A percentile compares a stretch with the other conserved stretches of the same genome.
Conservation (phyloP, 2,797 vertebrate genomes). For the Saxicola maurus region DNA sequence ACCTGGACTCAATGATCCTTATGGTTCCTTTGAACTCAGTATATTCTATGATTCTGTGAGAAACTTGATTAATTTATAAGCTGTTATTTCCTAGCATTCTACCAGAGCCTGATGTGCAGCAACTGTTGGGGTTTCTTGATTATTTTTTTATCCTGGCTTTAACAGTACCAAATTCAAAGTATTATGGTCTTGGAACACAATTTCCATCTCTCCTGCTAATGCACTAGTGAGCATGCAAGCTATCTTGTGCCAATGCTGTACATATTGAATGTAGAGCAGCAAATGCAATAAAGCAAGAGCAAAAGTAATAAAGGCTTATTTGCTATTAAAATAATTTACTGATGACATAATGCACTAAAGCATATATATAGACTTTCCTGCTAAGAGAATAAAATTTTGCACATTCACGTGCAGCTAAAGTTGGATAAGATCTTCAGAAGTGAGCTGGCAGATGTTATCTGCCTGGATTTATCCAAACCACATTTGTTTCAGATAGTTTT, state of each 20-base stretch:
- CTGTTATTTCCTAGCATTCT: background rate
- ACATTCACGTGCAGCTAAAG: background rate
- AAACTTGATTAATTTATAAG: background rate
- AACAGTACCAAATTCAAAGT: background rate
- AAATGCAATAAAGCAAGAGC: conserved; percentile 57
- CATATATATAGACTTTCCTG: background rate
- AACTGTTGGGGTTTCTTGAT: background rate
- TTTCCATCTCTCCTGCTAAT: conserved; percentile 23
- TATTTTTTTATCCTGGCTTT: background rate
- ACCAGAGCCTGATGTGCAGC: background rate
- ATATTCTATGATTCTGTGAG: background rate
- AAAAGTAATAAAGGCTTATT: conserved; percentile 51
- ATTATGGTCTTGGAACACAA: background rate
- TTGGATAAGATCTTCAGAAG: background rate
- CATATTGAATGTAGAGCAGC: conserved; percentile 43
- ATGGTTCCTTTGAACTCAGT: background rate
- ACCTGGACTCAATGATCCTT: background rate
- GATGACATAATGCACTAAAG: background rate
- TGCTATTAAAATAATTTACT: conserved; percentile 33
- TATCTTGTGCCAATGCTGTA: conserved; percentile 41
- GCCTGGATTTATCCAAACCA: background rate
- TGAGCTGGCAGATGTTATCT: background rate
- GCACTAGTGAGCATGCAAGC: conserved; percentile 28
- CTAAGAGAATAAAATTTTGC: background rate
- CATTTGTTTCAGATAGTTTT: background rate